These are phyloP conservation scores for Plutella xylostella DNA, from an alignment of 2,888 invertebrate species.

Conservation along the genomic window DNA sequence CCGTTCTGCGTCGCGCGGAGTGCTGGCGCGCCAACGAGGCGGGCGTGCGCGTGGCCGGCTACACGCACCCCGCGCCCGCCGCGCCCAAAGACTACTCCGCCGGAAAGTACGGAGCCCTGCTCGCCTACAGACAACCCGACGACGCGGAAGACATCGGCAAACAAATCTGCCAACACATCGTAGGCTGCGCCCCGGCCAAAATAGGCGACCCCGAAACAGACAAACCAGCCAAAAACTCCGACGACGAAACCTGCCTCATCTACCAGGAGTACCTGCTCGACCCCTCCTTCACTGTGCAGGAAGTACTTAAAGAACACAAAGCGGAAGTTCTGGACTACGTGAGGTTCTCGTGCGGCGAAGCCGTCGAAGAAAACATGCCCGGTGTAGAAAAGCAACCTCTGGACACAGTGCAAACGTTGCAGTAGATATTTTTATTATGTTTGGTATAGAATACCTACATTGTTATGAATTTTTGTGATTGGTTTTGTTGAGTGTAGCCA, in stretches of 20 bases:
- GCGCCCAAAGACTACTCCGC: conserved; percentile 61
- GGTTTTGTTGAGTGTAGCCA: not conserved
- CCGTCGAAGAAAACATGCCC: conserved; percentile 35
- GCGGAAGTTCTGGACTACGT: conserved; percentile 82
- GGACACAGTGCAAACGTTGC: conserved; percentile 73
- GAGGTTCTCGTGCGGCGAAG: conserved; percentile 90
- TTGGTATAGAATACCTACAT: not conserved
- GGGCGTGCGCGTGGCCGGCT: conserved; percentile 72
- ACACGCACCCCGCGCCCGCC: conserved; percentile 81
- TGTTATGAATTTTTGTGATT: not conserved
- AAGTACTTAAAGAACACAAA: conserved; percentile 75
- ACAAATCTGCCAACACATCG: conserved; percentile 92
- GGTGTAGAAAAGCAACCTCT: conserved; percentile 65
- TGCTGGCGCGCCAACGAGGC: conserved; percentile 73
- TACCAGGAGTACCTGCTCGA: conserved; percentile 91
- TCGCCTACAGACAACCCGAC: conserved; percentile 73
- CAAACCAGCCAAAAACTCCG: conserved; percentile 71
- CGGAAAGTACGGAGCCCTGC: conserved; percentile 88
- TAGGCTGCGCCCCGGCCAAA: conserved; percentile 86
- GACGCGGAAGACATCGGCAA: conserved; percentile 69
- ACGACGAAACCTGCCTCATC: conserved; percentile 84
- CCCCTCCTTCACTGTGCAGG: conserved; percentile 77
- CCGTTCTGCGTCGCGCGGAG: conserved; percentile 81
- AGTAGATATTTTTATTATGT: conserved; percentile 40
- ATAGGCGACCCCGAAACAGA: conserved; percentile 76